A percentile compares a stretch with the other conserved stretches of the same genome.
phyloP scores from a whole-genome alignment of 1,140 invertebrate genomes.

The Euschistus heros region DNA sequence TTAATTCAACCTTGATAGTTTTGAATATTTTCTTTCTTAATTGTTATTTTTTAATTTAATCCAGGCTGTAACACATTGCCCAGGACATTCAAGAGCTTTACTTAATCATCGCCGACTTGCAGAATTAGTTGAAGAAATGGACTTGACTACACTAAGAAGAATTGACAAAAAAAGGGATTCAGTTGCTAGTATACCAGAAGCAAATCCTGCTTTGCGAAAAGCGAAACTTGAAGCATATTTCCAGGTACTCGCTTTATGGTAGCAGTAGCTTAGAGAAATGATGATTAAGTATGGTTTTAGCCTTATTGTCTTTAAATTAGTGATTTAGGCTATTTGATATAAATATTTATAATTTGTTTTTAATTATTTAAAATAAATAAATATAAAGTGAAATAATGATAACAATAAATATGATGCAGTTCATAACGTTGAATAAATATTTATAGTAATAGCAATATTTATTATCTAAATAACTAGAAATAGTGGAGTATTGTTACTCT shows the following conservation, averaged over 20 bases:
- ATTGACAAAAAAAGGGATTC: constrained; percentile 80
- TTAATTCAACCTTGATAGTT: not conserved
- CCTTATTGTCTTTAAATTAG: no score
- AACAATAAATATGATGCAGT: no score
- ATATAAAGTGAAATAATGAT: no score
- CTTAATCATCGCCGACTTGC: constrained; percentile 72
- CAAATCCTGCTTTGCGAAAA: constrained; percentile 63
- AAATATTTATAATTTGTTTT: no score
- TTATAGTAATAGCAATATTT: no score
- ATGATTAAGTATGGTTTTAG: no score
- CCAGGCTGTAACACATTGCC: constrained; percentile 64
- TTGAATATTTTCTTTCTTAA: not conserved
- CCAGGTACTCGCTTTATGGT: constrained; percentile 22
- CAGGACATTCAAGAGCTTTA: constrained; percentile 68
- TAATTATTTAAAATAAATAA: no score
- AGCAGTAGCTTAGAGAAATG: no score
- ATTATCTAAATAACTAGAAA: no score
- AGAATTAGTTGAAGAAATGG: constrained; percentile 81
- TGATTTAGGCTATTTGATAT: no score
- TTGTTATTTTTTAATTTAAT: constrained; percentile 34
- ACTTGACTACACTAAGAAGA: constrained; percentile 61
- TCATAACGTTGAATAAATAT: no score
- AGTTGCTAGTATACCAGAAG: constrained; percentile 68
- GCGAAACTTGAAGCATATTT: constrained; percentile 92
- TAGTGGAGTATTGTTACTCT: no score